Percentiles rank a stretch among this genome's conserved stretches.
phyloP scores from a whole-genome alignment of 2,113 vertebrate genomes.

The Clarias macrocephalus region DNA sequence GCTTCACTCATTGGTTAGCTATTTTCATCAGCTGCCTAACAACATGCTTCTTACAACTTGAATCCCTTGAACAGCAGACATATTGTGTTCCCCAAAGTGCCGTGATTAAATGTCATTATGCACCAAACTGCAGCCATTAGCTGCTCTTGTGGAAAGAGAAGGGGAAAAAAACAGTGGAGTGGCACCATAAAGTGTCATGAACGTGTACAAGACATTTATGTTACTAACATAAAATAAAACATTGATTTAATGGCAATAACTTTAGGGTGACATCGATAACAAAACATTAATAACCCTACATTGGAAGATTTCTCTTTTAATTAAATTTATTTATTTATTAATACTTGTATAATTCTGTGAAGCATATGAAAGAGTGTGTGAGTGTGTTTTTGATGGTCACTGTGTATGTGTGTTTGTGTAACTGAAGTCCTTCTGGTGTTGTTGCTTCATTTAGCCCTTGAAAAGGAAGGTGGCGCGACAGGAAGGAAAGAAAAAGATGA shows the following conservation, averaged over 20 bases:
- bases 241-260: background rate
- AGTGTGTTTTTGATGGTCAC: background rate
- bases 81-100: background rate
- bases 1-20: background rate
- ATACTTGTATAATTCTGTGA: background rate
- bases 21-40: background rate
- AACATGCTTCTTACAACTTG: background rate
- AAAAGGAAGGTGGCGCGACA: constrained; percentile 49
- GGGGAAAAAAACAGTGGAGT: background rate
- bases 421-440: constrained; percentile 3
- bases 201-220: constrained; percentile 11
- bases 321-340: background rate
- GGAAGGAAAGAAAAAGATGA: constrained; percentile 53
- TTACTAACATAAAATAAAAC: constrained; percentile 28
- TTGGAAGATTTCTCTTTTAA: background rate
- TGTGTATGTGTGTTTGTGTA: background rate
- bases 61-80: background rate
- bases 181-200: constrained; percentile 24
- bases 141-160: background rate
- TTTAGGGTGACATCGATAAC: background rate
- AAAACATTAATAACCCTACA: background rate
- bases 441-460: constrained; percentile 52
- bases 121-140: background rate
- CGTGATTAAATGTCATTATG: background rate
- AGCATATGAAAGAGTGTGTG: background rate